Evolutionary conservation across 2,113 vertebrate species (phyloP).

Genomic region (Odontophorus gujanensis): DNA sequence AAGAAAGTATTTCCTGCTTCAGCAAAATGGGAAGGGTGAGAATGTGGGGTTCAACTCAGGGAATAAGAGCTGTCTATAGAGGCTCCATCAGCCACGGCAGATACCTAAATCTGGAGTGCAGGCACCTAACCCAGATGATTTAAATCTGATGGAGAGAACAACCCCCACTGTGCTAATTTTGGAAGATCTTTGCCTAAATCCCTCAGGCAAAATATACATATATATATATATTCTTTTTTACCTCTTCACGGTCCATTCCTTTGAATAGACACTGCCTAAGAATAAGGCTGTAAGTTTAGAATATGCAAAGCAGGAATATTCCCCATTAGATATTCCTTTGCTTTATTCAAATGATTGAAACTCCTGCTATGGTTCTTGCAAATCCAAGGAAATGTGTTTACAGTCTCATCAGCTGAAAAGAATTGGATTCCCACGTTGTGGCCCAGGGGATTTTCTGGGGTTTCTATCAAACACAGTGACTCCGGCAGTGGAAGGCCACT

Average conservation of each 20-base stretch:
- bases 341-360: constrained; percentile 71
- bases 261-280: constrained; percentile 53
- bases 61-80: not conserved
- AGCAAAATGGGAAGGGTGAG: not conserved
- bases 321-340: constrained; percentile 65
- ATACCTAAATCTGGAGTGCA: not conserved
- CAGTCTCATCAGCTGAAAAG: constrained; percentile 74
- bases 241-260: constrained; percentile 25
- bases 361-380: constrained; percentile 65
- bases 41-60: not conserved
- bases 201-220: not conserved
- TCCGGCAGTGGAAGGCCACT: constrained; percentile 35
- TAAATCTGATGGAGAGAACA: not conserved
- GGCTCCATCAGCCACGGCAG: not conserved
- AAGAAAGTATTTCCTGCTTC: not conserved
- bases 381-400: constrained; percentile 76
- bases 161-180: not conserved
- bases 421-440: constrained; percentile 66
- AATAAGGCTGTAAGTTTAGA: constrained; percentile 66
- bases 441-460: constrained; percentile 73
- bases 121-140: not conserved
- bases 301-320: constrained; percentile 73
- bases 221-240: not conserved
- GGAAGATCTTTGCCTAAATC: constrained; percentile 54
- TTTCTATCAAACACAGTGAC: constrained; percentile 38